phyloP scores from a whole-genome alignment of 2,113 vertebrate species.

The Promerops cafer region DNA sequence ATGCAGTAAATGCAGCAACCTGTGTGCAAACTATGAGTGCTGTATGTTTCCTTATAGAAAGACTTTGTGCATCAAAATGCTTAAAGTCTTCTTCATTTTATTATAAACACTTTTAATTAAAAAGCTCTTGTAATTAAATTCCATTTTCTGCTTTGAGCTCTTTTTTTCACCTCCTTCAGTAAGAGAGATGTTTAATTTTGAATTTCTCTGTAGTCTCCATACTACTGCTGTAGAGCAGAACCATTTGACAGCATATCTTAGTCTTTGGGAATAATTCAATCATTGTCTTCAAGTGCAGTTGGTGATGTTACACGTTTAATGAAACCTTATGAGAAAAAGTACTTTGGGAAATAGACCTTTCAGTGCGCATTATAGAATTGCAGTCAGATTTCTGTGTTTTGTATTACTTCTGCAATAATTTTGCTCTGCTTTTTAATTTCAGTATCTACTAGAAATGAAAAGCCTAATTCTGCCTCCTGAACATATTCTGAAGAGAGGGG shows the following conservation, averaged over 20 bases:
- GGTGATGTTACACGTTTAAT: conserved; percentile 8
- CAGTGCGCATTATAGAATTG: neutral
- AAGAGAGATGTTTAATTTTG: neutral
- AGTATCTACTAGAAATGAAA: conserved; percentile 99
- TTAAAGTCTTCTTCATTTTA: neutral
- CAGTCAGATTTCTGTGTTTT: neutral
- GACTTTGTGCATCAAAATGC: neutral
- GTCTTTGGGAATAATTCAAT: neutral
- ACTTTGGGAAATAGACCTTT: conserved; percentile 32
- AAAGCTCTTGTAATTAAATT: neutral
- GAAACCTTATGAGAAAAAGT: conserved; percentile 7
- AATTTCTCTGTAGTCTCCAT: neutral
- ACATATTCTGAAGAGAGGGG: conserved; percentile 97
- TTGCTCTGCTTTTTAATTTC: conserved; percentile 61
- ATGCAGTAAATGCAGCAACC: neutral
- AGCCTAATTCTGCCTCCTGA: conserved; percentile 97
- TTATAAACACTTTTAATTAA: neutral
- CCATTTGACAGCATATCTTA: conserved; percentile 8
- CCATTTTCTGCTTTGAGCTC: neutral
- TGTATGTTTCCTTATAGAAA: neutral
- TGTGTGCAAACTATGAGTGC: neutral
- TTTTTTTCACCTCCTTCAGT: neutral
- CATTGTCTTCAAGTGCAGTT: conserved; percentile 41
- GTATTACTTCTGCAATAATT: conserved; percentile 29
- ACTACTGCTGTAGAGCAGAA: neutral